phyloP scores from a whole-genome alignment of 1,140 invertebrate species.

The Pseudachorutes palmiensis region DNA sequence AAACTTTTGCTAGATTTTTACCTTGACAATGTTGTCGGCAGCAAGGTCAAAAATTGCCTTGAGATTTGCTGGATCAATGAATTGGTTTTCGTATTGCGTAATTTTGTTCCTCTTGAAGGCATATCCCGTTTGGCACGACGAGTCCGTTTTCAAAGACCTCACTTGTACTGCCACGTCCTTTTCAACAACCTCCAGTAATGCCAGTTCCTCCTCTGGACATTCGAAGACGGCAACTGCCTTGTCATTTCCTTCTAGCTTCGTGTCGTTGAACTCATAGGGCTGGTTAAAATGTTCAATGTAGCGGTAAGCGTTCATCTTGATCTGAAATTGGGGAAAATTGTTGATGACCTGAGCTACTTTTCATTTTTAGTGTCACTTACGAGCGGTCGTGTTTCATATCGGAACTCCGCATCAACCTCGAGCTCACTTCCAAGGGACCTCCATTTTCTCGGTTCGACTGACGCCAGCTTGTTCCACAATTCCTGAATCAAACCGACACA shows the following conservation, averaged over 20 bases:
- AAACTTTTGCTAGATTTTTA: neutral
- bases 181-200: slow-evolving; percentile 18
- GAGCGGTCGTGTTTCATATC: slow-evolving; percentile 24
- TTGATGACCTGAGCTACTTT: neutral
- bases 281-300: neutral
- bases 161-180: slow-evolving; percentile 29
- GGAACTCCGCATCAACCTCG: slow-evolving; percentile 26
- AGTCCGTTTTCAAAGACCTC: slow-evolving; percentile 10
- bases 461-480: slow-evolving; percentile 30
- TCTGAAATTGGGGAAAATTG: neutral
- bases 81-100: slow-evolving; percentile 28
- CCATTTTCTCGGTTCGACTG: slow-evolving; percentile 33
- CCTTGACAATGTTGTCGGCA: neutral
- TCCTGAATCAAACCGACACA: slow-evolving; percentile 16
- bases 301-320: slow-evolving; percentile 8
- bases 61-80: slow-evolving; percentile 9
- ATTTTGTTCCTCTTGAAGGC: slow-evolving; percentile 37
- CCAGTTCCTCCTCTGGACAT: neutral
- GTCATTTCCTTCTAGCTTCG: slow-evolving; percentile 11
- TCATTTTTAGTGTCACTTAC: too few species aligned
- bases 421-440: slow-evolving; percentile 29
- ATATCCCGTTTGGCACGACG: slow-evolving; percentile 30
- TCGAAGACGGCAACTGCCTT: slow-evolving; percentile 17
- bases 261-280: neutral
- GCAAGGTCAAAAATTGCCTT: slow-evolving; percentile 12